phyloP scores from a whole-genome alignment of 2,888 invertebrate genomes.

The Hirtodrosophila confusa region DNA sequence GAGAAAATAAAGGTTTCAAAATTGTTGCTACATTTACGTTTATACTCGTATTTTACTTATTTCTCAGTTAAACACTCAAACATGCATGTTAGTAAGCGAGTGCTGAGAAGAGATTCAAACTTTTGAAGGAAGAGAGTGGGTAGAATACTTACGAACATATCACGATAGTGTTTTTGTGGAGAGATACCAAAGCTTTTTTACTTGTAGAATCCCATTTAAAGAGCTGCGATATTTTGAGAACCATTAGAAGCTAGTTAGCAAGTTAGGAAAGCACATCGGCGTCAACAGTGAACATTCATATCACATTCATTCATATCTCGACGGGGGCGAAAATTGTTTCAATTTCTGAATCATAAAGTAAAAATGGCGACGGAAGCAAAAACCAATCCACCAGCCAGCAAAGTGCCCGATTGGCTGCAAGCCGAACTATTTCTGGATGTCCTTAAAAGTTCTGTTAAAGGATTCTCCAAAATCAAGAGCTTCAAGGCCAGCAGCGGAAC shows the following conservation, averaged over 20 bases:
- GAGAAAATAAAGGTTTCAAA: too few relatives aligned
- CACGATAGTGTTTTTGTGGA: neutral
- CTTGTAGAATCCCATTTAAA: neutral
- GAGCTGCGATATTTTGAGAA: neutral
- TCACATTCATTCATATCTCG: neutral
- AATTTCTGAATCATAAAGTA: neutral
- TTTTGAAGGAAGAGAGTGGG: neutral
- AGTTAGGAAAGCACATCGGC: slow-evolving; percentile 2
- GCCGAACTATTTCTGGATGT: slow-evolving; percentile 49
- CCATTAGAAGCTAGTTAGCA: slow-evolving; percentile 10
- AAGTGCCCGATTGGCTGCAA: slow-evolving; percentile 54
- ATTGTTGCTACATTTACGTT: too few relatives aligned
- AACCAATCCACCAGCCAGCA: neutral
- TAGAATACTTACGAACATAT: neutral
- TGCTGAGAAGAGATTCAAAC: neutral
- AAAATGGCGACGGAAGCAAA: slow-evolving; percentile 29
- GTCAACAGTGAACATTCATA: neutral
- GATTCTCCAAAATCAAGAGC: slow-evolving; percentile 40
- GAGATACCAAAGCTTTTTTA: slow-evolving; percentile 21
- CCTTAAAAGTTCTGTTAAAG: slow-evolving; percentile 38
- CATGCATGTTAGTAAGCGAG: too few relatives aligned
- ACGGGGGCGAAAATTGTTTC: neutral
- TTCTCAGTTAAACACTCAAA: neutral
- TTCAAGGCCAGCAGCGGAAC: slow-evolving; percentile 52
- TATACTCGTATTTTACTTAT: neutral